phyloP scores from a whole-genome alignment of 2,113 vertebrate species.

The Silurus meridionalis region DNA sequence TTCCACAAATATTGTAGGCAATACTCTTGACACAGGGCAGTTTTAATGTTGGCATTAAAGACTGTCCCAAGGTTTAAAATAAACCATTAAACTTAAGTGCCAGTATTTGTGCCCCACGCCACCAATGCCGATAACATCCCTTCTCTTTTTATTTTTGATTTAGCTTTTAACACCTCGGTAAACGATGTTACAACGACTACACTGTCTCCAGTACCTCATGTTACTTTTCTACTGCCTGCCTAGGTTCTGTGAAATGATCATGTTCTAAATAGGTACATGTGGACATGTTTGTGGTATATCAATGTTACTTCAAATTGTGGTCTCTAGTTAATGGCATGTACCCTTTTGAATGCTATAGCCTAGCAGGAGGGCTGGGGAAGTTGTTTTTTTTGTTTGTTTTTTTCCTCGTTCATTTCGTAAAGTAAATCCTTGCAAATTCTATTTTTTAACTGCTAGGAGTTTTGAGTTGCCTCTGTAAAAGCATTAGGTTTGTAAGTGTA shows the following conservation, averaged over 20 bases:
- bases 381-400: constrained; percentile 44
- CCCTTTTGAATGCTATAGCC: constrained; percentile 88
- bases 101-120: constrained; percentile 68
- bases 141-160: constrained; percentile 50
- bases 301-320: constrained; percentile 99
- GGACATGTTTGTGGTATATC: constrained; percentile 92
- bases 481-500: constrained; percentile 63
- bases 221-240: constrained; percentile 89
- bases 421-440: constrained; percentile 61
- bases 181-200: constrained; percentile 84
- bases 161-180: constrained; percentile 76
- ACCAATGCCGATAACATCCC: constrained; percentile 55
- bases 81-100: constrained; percentile 64
- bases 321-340: constrained; percentile 95
- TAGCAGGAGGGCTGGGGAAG: constrained; percentile 71
- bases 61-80: constrained; percentile 72
- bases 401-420: constrained; percentile 38
- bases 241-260: constrained; percentile 92
- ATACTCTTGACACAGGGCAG: constrained; percentile 76
- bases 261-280: constrained; percentile 93
- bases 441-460: constrained; percentile 70
- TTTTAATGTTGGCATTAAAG: constrained; percentile 46
- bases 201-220: constrained; percentile 91
- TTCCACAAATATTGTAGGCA: constrained; percentile 69
- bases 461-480: constrained; percentile 79